Evolutionary conservation across 2,797 vertebrate species (phyloP), one percentile per base, ranked within the genome.

Genomic region (Pteronotus mesoamericanus): DNA sequence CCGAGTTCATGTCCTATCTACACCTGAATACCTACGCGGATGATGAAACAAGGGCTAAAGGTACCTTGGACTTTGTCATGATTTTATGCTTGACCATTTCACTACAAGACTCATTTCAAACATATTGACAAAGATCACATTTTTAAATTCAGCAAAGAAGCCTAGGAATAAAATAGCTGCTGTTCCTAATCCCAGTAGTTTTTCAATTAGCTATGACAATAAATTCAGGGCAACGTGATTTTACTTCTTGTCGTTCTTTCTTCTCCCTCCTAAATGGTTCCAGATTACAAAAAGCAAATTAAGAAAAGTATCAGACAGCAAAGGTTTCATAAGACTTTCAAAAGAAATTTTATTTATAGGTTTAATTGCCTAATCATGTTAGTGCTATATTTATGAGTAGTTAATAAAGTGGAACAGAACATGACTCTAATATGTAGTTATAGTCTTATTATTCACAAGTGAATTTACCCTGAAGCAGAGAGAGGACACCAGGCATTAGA

Each of bases 241-340:
- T 86, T 34, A 71, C 71, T 87, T 94, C 18, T n/a, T 53, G 37
- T 1, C 88, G 68, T 80, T 84, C 37, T 94, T 21, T 87, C 5
- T 15, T 4, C 18, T 55, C 21, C 48, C 32, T 57, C 1, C 12
- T 57, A 89, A 57, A 87, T 34, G 84, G 37, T 59, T 74, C 51
- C 42, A 71, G 64, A 78, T 74, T 42, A 94, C 18, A 90, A 85
- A 94, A 83, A 80, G 26, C 32, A 91, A 92, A 57, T 55, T 39
- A 11, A 72, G 15, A 77, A 61, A 69, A 57, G 37, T n/a, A 55
- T 26, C 21, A 72, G 59, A 93, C 24, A 94, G 51, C 18, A 93
- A 51, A 93, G n/a, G 46, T 95, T 94, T 93, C 39, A 80, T 24
- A 11, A 93, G 44, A 32, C 34, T 85, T 85, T 90, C 26, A 39